Evolutionary conservation across 2,797 vertebrate genomes (phyloP).

Genomic region (Poecilia gillii): DNA sequence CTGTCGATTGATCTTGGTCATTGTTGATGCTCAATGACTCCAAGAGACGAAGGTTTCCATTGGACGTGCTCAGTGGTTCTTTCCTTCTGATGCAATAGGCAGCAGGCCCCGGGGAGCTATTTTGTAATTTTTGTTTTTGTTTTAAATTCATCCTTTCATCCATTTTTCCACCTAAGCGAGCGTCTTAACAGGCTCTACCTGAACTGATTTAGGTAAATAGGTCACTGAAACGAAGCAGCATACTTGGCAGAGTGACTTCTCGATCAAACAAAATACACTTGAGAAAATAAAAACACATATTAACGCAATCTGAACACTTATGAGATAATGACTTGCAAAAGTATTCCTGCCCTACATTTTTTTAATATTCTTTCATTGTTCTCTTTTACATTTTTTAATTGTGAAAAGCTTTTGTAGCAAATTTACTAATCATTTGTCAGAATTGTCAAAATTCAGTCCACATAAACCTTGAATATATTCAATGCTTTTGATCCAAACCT

Average conservation of each 20-base stretch:
- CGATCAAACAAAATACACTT: conserved; percentile 17
- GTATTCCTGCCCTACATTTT: background rate
- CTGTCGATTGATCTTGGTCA: conserved; percentile 49
- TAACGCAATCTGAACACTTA: background rate
- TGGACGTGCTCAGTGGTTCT: conserved; percentile 54
- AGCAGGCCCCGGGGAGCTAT: conserved; percentile 36
- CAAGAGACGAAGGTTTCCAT: conserved; percentile 43
- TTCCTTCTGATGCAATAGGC: conserved; percentile 70
- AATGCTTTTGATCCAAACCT: background rate
- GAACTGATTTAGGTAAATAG: conserved; percentile 19
- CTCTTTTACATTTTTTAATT: background rate
- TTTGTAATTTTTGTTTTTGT: conserved; percentile 40
- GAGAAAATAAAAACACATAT: conserved; percentile 8
- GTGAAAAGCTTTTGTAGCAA: background rate
- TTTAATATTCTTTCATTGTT: too few relatives aligned
- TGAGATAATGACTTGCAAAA: background rate
- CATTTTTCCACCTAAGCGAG: background rate
- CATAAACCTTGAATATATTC: background rate
- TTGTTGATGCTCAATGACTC: conserved; percentile 37
- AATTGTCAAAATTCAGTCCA: background rate
- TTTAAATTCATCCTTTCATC: background rate
- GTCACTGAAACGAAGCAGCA: conserved; percentile 36
- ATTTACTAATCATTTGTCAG: background rate
- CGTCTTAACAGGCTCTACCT: background rate
- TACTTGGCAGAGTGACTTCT: conserved; percentile 27